Evolutionary conservation across 2,888 invertebrate species (phyloP).

Genomic region (Chelonus formosanus): DNA sequence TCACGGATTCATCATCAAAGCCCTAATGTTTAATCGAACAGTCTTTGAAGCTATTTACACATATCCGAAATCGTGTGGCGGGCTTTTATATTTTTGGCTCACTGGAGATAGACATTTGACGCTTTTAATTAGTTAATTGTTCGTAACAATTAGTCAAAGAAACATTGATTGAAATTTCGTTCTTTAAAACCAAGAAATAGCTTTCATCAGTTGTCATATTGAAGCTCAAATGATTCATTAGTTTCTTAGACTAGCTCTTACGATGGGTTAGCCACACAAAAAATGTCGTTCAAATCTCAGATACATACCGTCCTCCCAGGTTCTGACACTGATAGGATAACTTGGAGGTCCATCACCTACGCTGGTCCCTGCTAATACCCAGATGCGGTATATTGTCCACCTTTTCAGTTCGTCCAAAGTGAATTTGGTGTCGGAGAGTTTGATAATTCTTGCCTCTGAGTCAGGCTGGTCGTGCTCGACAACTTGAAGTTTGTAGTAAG

Average conservation of each 20-base stretch:
- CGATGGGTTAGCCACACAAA: slow-evolving; percentile 5
- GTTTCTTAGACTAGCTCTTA: slow-evolving; percentile 20
- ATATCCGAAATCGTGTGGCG: slow-evolving; percentile 53
- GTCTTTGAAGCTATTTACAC: slow-evolving; percentile 26
- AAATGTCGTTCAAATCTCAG: slow-evolving; percentile 11
- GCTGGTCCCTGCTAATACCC: slow-evolving; percentile 95
- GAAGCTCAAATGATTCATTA: neutral
- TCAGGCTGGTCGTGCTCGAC: slow-evolving; percentile 86
- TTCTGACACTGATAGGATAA: slow-evolving; percentile 90
- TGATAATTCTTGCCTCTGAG: slow-evolving; percentile 83
- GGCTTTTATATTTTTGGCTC: slow-evolving; percentile 66
- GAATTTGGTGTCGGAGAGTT: slow-evolving; percentile 81
- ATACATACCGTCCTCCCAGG: slow-evolving; percentile 98
- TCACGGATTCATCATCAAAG: neutral
- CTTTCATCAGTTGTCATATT: too few relatives aligned
- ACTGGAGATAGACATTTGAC: slow-evolving; percentile 37
- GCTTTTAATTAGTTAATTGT: slow-evolving; percentile 6
- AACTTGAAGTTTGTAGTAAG: slow-evolving; percentile 93
- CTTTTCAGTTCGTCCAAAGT: slow-evolving; percentile 89
- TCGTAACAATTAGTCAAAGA: neutral
- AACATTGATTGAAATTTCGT: neutral
- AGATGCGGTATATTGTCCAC: slow-evolving; percentile 96
- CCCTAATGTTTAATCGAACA: neutral
- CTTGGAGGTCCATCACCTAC: slow-evolving; percentile 96
- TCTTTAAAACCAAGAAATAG: too few relatives aligned